Conservation (phyloP, 2,113 vertebrate genomes). For the Anser brachyrhynchus region DNA sequence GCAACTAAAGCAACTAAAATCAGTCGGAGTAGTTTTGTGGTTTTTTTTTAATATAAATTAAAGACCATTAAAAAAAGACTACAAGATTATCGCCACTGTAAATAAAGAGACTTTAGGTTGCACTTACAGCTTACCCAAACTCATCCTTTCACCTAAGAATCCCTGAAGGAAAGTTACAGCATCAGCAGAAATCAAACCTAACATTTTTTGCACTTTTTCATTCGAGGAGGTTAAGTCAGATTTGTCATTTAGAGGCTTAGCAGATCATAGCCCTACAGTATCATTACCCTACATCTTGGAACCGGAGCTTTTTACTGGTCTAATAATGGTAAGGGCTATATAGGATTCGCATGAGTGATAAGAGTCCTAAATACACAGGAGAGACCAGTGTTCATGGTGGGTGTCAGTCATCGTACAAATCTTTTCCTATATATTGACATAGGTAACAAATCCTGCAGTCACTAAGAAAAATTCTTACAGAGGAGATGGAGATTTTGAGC, state of each 20-base stretch:
- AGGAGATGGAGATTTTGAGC: slow-evolving; percentile 20
- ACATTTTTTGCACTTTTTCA: background rate
- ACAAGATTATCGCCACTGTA: background rate
- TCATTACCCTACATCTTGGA: background rate
- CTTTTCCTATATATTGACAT: background rate
- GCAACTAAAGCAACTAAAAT: background rate
- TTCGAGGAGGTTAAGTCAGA: background rate
- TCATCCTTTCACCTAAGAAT: background rate
- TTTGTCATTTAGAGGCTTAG: background rate
- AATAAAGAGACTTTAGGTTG: background rate
- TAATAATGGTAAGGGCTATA: background rate
- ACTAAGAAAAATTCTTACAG: slow-evolving; percentile 1
- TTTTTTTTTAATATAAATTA: background rate
- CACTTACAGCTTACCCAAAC: background rate
- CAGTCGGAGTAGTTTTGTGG: background rate
- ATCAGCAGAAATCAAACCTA: background rate
- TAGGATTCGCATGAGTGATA: background rate
- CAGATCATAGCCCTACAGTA: background rate
- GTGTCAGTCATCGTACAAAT: background rate
- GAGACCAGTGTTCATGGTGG: background rate
- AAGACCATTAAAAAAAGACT: background rate
- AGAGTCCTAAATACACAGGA: background rate
- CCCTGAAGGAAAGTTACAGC: background rate
- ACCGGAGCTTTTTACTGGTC: background rate
- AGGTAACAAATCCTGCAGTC: background rate